Conservation (phyloP, 2,888 invertebrate genomes). For the Eupithecia subumbrata region DNA sequence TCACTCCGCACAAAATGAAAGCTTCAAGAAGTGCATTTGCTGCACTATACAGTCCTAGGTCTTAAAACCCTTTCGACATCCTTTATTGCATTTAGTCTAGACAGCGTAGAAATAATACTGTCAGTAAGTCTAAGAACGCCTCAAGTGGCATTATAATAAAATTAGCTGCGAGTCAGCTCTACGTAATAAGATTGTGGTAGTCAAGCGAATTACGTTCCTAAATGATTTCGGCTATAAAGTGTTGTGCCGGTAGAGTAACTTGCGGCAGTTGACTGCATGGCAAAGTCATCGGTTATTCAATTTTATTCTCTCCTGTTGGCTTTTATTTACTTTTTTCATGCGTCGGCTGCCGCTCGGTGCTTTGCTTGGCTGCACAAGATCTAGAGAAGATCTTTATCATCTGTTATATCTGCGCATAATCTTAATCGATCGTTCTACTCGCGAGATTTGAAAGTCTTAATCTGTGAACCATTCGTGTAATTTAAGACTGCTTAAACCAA, state of each 20-base stretch:
- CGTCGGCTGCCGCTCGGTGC: not conserved
- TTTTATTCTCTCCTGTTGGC: slow-evolving; percentile 2
- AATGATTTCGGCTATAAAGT: slow-evolving; percentile 12
- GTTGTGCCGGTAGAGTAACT: not conserved
- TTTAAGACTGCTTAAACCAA: not conserved
- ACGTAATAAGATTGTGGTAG: slow-evolving; percentile 11
- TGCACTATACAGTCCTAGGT: slow-evolving; percentile 17
- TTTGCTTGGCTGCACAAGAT: slow-evolving; percentile 9
- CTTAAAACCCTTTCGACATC: slow-evolving; percentile 31
- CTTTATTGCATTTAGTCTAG: slow-evolving; percentile 48
- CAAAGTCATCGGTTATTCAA: not conserved
- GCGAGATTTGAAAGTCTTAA: not conserved
- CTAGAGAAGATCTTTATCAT: slow-evolving; percentile 4
- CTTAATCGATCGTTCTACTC: slow-evolving; percentile 3
- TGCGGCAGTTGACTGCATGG: slow-evolving; percentile 7
- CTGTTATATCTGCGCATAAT: not conserved
- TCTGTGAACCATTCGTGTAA: not conserved
- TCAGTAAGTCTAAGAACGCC: slow-evolving; percentile 35
- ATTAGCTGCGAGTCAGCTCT: slow-evolving; percentile 30
- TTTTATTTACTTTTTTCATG: not conserved
- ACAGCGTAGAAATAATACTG: slow-evolving; percentile 40
- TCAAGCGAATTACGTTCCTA: slow-evolving; percentile 14
- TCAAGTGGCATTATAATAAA: slow-evolving; percentile 36
- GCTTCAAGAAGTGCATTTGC: slow-evolving; percentile 13
- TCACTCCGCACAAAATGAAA: slow-evolving; percentile 6